Conservation (phyloP, 2,797 vertebrate species). For the Cuculus canorus region DNA sequence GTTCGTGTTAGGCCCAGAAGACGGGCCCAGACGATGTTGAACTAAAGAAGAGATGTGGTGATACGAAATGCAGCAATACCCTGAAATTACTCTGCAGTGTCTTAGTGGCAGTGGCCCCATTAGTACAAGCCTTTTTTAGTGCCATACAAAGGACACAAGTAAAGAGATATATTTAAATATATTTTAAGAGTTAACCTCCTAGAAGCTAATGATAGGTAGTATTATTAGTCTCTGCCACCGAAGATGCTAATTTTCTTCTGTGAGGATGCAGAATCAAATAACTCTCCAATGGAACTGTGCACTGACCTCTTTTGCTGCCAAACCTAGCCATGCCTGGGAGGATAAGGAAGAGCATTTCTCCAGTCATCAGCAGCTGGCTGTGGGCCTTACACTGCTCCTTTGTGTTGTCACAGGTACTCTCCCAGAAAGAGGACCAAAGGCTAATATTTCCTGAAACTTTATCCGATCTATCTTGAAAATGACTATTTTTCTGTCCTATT, state of each 20-base stretch:
- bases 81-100: background rate
- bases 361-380: background rate
- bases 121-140: background rate
- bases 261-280: background rate
- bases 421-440: background rate
- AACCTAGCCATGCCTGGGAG: background rate
- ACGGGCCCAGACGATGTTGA: background rate
- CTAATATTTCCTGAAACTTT: background rate
- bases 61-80: background rate
- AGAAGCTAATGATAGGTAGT: background rate
- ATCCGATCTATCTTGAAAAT: background rate
- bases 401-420: background rate
- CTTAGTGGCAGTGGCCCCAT: background rate
- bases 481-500: background rate
- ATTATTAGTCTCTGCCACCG: background rate
- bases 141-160: background rate
- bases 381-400: background rate
- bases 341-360: background rate
- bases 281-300: background rate
- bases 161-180: background rate
- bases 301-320: background rate
- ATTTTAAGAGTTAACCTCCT: background rate
- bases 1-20: background rate
- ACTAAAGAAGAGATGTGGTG: background rate
- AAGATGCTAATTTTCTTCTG: background rate